A percentile compares a stretch with the other conserved stretches of the same genome.
Conservation (phyloP, 1,140 invertebrate species). For the Heliconius eleuchia region DNA sequence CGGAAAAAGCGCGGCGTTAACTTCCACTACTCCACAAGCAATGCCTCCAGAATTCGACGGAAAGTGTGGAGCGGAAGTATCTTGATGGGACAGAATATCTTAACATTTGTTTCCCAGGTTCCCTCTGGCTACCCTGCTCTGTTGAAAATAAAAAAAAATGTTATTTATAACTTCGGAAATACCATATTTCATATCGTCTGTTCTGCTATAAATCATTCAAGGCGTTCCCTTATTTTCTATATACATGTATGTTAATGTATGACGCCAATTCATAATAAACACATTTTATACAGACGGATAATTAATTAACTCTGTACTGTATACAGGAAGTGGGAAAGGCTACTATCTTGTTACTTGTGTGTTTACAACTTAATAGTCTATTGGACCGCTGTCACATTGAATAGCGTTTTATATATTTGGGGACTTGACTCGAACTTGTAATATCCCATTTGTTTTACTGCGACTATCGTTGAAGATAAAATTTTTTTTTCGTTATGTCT, state of each 20-base stretch:
- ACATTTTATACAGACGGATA: constrained; percentile 6
- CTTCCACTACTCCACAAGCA: no score
- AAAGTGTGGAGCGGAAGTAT: no score
- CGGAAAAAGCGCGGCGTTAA: no score
- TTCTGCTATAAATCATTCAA: not conserved
- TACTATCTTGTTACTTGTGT: not conserved
- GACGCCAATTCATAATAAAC: constrained; percentile 8
- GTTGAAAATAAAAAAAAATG: no score
- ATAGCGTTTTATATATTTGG: constrained; percentile 28
- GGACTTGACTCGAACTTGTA: constrained; percentile 29
- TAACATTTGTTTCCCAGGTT: no score
- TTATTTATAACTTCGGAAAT: no score
- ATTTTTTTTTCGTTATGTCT: not conserved
- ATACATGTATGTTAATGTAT: not conserved
- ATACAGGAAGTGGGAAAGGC: constrained; percentile 9
- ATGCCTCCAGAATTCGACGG: no score
- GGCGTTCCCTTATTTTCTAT: not conserved
- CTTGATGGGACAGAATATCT: no score
- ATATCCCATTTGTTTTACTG: constrained; percentile 35
- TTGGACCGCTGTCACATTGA: constrained; percentile 28
- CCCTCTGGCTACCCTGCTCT: no score
- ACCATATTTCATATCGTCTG: no score
- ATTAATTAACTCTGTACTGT: constrained; percentile 2
- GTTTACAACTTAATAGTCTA: constrained; percentile 19
- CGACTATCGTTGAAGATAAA: not conserved